These are phyloP conservation scores for Pogonophryne albipinna DNA, from an alignment of 2,797 vertebrate genomes.

Conservation along the genomic window DNA sequence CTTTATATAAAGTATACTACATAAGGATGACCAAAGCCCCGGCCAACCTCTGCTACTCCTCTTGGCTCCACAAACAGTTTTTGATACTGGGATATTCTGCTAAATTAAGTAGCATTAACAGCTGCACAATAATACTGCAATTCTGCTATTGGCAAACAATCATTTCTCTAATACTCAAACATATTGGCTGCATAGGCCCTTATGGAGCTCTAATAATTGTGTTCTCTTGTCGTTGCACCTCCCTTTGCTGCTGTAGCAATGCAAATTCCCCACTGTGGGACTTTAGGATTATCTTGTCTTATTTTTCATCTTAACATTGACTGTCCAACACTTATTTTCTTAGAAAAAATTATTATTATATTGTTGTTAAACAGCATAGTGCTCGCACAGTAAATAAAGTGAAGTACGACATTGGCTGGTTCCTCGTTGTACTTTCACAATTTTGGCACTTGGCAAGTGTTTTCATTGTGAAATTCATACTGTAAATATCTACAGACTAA, in stretches of 20 bases:
- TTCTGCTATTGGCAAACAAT: not conserved
- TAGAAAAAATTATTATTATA: not conserved
- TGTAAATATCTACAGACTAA: too few species aligned
- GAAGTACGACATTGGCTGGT: not conserved
- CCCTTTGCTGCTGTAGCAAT: too few species aligned
- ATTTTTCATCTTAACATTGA: too few species aligned
- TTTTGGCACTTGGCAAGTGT: too few species aligned
- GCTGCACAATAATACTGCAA: not conserved
- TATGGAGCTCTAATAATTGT: too few species aligned
- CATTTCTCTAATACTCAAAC: not conserved
- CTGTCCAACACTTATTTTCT: not conserved
- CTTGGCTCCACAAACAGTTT: not conserved
- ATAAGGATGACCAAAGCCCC: not conserved
- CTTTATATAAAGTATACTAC: conserved; percentile 10
- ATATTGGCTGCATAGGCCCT: not conserved
- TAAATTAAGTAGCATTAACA: not conserved
- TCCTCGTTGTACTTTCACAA: not conserved
- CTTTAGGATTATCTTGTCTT: too few species aligned
- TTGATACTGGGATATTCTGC: not conserved
- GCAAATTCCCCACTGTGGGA: too few species aligned
- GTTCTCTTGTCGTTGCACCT: too few species aligned
- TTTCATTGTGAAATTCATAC: too few species aligned
- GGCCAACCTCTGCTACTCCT: not conserved
- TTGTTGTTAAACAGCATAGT: not conserved
- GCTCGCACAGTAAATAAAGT: not conserved